These are phyloP conservation scores for Rousettus madagascariensis DNA, from an alignment of 2,797 vertebrate species.

Conservation along the genomic window DNA sequence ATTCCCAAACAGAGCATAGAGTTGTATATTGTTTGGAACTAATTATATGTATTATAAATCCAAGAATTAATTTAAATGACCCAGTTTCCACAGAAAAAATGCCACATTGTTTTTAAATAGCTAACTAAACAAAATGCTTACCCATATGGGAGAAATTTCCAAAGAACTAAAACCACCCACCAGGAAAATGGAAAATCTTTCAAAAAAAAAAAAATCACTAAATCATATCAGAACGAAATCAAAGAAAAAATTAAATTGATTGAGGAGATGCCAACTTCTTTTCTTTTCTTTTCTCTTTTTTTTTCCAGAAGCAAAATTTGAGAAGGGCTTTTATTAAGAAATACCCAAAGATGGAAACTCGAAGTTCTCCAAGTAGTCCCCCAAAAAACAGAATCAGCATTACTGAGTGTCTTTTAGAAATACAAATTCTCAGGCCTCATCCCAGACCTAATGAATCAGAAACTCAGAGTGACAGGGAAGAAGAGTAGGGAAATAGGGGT, in stretches of 20 bases:
- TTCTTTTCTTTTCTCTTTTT: background rate
- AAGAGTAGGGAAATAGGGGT: too few species aligned
- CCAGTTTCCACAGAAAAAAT: slow-evolving; percentile 58
- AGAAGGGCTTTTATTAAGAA: background rate
- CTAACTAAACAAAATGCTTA: slow-evolving; percentile 68
- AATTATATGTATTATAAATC: slow-evolving; percentile 75
- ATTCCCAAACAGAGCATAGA: slow-evolving; percentile 73
- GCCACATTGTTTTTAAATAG: slow-evolving; percentile 65
- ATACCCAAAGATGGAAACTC: background rate
- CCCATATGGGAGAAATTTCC: slow-evolving; percentile 59
- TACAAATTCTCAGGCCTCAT: background rate
- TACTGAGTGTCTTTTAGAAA: background rate
- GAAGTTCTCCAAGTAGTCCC: background rate
- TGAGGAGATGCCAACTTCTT: background rate
- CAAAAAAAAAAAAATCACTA: background rate
- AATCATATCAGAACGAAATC: background rate
- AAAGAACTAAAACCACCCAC: slow-evolving; percentile 48
- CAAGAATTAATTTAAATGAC: slow-evolving; percentile 75
- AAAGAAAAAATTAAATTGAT: slow-evolving; percentile 35
- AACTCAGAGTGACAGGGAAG: background rate
- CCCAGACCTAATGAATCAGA: background rate
- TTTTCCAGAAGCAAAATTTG: background rate
- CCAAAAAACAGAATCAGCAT: too few species aligned
- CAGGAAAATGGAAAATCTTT: slow-evolving; percentile 1
- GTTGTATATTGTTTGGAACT: slow-evolving; percentile 71